A percentile compares a stretch with the other conserved stretches of the same genome.
Evolutionary conservation across 2,113 vertebrate genomes (phyloP).

Genomic region (Pungitius pungitius): DNA sequence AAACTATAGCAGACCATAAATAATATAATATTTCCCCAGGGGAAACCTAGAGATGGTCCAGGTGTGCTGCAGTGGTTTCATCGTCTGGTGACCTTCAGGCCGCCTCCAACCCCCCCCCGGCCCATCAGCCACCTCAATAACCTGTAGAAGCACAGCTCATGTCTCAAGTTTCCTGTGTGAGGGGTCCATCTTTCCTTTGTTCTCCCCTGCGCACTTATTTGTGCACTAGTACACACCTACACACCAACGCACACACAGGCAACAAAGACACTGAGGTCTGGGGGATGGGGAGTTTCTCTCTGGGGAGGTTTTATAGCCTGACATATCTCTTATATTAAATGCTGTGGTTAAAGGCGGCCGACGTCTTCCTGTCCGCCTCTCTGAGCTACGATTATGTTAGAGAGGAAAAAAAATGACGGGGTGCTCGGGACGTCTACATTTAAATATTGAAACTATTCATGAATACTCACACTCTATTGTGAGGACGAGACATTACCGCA

Average conservation of each 20-base stretch:
- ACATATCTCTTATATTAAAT: slow-evolving; percentile 14
- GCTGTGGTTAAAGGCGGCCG: slow-evolving; percentile 10
- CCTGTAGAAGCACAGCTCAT: slow-evolving; percentile 18
- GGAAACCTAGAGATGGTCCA: background rate
- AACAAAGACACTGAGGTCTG: slow-evolving; percentile 43
- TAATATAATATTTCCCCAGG: background rate
- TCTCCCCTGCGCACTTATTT: slow-evolving; percentile 41
- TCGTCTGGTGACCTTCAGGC: slow-evolving; percentile 44
- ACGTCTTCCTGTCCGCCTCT: slow-evolving; percentile 14
- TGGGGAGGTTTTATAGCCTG: slow-evolving; percentile 24
- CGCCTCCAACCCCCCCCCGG: background rate
- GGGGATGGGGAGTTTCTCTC: slow-evolving; percentile 34
- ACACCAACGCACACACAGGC: slow-evolving; percentile 33
- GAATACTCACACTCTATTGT: background rate
- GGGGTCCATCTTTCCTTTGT: slow-evolving; percentile 56
- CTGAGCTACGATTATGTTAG: background rate
- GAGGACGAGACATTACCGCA: background rate
- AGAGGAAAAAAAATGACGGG: no score
- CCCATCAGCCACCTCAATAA: slow-evolving; percentile 11
- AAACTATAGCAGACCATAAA: background rate
- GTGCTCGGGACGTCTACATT: background rate
- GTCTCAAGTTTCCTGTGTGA: slow-evolving; percentile 56
- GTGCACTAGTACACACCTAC: slow-evolving; percentile 55
- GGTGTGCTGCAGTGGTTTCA: slow-evolving; percentile 15
- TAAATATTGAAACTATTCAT: background rate